Conservation (phyloP, 2,797 vertebrate species). For the Bryconaethiops microstoma region DNA sequence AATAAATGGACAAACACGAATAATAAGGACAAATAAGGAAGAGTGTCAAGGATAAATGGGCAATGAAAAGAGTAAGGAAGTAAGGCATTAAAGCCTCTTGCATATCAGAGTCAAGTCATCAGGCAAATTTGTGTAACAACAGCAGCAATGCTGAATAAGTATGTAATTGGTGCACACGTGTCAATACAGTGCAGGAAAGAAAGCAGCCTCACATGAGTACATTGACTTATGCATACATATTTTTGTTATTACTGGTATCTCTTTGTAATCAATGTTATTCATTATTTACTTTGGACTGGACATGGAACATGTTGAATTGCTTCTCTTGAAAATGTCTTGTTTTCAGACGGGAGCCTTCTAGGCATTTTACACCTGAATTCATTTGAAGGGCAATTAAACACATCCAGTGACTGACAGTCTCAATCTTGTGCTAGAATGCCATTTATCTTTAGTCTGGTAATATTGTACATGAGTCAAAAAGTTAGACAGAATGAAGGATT, state of each 20-base stretch:
- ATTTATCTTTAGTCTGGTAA: slow-evolving; percentile 33
- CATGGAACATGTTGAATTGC: background rate
- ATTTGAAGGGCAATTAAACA: slow-evolving; percentile 23
- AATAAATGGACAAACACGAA: too few relatives aligned
- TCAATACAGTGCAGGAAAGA: too few relatives aligned
- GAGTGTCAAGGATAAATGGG: too few relatives aligned
- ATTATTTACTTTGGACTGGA: background rate
- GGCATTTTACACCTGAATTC: slow-evolving; percentile 21
- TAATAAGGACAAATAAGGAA: too few relatives aligned
- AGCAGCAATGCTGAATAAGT: too few relatives aligned
- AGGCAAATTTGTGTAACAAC: too few relatives aligned
- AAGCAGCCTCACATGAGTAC: too few relatives aligned
- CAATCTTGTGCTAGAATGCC: background rate
- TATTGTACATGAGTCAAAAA: slow-evolving; percentile 19
- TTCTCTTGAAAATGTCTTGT: background rate
- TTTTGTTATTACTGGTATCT: background rate
- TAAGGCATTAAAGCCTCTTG: too few relatives aligned
- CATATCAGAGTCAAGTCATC: too few relatives aligned
- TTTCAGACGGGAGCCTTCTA: slow-evolving; percentile 11
- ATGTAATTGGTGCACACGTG: too few relatives aligned
- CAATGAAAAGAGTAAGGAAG: too few relatives aligned
- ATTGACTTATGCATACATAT: too few relatives aligned
- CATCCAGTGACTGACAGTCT: slow-evolving; percentile 9
- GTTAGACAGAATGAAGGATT: slow-evolving; percentile 20
- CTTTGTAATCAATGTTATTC: background rate